phyloP scores from a whole-genome alignment of 2,797 vertebrate species.

The Manis pentadactyla region DNA sequence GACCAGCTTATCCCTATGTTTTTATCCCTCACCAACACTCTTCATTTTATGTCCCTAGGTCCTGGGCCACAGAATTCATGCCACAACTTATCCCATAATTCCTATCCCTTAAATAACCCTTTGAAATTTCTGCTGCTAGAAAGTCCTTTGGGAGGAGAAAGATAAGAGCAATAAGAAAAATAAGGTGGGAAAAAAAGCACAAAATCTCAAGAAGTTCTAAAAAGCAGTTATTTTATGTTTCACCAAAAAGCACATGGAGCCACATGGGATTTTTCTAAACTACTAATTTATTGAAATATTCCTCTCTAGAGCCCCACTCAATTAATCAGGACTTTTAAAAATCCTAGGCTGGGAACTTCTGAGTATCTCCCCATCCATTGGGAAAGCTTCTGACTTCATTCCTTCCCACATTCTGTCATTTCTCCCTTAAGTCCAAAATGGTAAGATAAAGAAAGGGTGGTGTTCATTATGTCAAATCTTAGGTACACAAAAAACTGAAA shows the following conservation, averaged over 20 bases:
- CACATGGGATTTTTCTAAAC: not conserved
- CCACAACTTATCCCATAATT: slow-evolving; percentile 29
- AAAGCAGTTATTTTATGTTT: slow-evolving; percentile 7
- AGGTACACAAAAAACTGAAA: not conserved
- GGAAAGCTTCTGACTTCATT: not conserved
- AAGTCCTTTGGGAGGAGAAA: not conserved
- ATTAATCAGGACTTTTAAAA: not conserved
- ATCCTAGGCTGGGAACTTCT: not conserved
- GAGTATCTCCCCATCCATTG: not conserved
- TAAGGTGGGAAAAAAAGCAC: not conserved
- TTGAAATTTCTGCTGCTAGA: slow-evolving; percentile 34
- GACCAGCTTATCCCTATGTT: not conserved
- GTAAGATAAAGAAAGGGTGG: not conserved
- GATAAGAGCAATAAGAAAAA: not conserved
- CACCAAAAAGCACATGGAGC: not conserved
- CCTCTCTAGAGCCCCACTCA: not conserved
- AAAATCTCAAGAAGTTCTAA: slow-evolving; percentile 55
- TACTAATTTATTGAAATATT: not conserved
- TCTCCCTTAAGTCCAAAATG: not conserved
- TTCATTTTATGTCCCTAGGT: slow-evolving; percentile 50
- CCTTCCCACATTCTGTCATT: not conserved
- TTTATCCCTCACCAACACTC: not conserved
- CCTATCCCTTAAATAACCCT: not conserved
- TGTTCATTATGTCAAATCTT: not conserved
- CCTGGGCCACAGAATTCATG: slow-evolving; percentile 33